Conservation (phyloP, 1,140 invertebrate genomes). For the Listronotus bonariensis region DNA sequence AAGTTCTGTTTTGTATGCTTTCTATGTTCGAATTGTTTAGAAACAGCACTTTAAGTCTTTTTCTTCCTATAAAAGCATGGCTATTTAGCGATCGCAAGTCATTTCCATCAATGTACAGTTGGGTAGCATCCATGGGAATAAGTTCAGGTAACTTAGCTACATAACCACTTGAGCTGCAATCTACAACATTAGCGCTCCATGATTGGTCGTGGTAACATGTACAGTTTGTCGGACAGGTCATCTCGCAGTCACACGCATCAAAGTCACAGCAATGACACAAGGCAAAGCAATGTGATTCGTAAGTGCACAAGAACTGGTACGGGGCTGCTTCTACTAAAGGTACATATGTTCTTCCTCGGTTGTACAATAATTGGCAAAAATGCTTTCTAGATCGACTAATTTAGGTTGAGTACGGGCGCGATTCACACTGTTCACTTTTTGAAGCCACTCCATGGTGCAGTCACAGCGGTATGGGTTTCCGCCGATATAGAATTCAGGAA, state of each 20-base stretch:
- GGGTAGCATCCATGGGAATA: slow-evolving; percentile 92
- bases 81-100: slow-evolving; percentile 75
- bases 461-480: slow-evolving; percentile 90
- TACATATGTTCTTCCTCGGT: slow-evolving; percentile 76
- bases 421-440: slow-evolving; percentile 79
- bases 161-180: slow-evolving; percentile 80
- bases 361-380: slow-evolving; percentile 88
- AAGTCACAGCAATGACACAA: slow-evolving; percentile 93
- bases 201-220: slow-evolving; percentile 91
- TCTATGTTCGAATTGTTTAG: slow-evolving; percentile 86
- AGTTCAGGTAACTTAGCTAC: slow-evolving; percentile 73
- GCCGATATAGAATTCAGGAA: slow-evolving; percentile 89
- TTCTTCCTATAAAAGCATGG: slow-evolving; percentile 89
- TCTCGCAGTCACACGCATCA: slow-evolving; percentile 92
- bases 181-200: slow-evolving; percentile 90
- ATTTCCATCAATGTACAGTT: slow-evolving; percentile 88
- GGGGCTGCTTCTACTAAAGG: slow-evolving; percentile 81
- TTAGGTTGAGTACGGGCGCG: slow-evolving; percentile 80
- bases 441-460: slow-evolving; percentile 83
- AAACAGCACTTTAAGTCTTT: slow-evolving; percentile 80
- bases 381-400: slow-evolving; percentile 84
- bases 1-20: slow-evolving; percentile 84
- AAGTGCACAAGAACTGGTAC: slow-evolving; percentile 89
- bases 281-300: slow-evolving; percentile 87
- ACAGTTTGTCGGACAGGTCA: slow-evolving; percentile 90